Base-by-base conservation (phyloP, 2,797 vertebrate genomes). In the Trachops cirrhosus region DNA sequence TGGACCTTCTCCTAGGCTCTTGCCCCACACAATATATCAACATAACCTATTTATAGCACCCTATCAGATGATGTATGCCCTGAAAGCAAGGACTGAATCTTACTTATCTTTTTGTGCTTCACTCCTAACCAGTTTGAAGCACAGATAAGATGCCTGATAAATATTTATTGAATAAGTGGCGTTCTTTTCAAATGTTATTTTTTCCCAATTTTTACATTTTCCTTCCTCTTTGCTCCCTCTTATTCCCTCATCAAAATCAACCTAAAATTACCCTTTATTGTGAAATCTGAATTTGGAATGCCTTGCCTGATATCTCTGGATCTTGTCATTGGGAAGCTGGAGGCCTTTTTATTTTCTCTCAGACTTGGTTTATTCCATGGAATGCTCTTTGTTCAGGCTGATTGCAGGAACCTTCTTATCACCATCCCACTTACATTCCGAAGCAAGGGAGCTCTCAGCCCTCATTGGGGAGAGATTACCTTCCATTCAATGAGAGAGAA, bases 401-500 rank as follows among this genome's bases (percentile, higher is more conserved):
- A 93, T 79, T 90, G 77, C 52, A 88, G 52, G n/a, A 90, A 71
- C 6, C 8, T 85, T 91, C 78, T 93, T 85, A 80, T 79, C 64
- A 26, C 46, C 37, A 48, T 34, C 24, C 41, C 15, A n/a, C 48
- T 87, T 48, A 84, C 0, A 0, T 71, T 79, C 64, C 8, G 83
- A 96, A 75, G 32, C n/a, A 64, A 64, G 32, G n/a, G 46, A 93
- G 78, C 41, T 62, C 32, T 37, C 22, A 37, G 29, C 22, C 57
- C 70, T 70, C 8, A 0, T 29, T 4, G 24, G n/a, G 75, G 24
- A 93, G 79, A 95, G 88, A 93, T 91, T 91, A 86, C 7, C n/a
- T 95, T 84, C 48, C 73, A 82, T 84, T 95, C 34, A 39, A 50
- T 44, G 41, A 89, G 22, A 86, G 12, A 74, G 67, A 97, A 97